Conservation (phyloP, 2,888 invertebrate genomes). For the Drosophila monieri region DNA sequence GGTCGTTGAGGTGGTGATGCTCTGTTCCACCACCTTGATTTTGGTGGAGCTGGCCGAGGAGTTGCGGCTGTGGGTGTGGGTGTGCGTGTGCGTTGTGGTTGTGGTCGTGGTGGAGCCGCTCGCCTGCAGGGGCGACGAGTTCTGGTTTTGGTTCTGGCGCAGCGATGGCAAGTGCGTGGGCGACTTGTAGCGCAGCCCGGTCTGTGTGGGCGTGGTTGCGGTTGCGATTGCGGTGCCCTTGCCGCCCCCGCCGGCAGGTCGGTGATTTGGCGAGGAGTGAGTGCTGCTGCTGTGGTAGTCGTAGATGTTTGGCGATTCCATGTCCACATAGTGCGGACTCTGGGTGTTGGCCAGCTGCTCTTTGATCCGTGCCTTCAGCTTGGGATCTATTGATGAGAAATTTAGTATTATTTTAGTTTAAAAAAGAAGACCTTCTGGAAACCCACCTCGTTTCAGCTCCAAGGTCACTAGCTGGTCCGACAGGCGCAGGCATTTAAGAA, state of each 20-base stretch:
- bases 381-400: constrained; percentile 88
- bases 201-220: constrained; percentile 59
- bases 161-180: constrained; percentile 80
- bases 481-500: constrained; percentile 96
- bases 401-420: no score
- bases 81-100: constrained; percentile 51
- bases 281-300: constrained; percentile 78
- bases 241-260: constrained; percentile 32
- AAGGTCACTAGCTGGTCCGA: constrained; percentile 95
- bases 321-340: constrained; percentile 85
- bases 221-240: constrained; percentile 57
- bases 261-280: constrained; percentile 65
- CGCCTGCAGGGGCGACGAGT: constrained; percentile 52
- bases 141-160: constrained; percentile 51
- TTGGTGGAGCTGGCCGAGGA: constrained; percentile 81
- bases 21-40: constrained; percentile 77
- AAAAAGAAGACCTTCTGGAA: constrained; percentile 85
- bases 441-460: constrained; percentile 94
- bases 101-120: constrained; percentile 43
- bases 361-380: constrained; percentile 92
- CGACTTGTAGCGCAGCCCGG: constrained; percentile 75
- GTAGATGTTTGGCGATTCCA: constrained; percentile 85
- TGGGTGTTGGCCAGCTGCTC: constrained; percentile 88
- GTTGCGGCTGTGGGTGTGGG: constrained; percentile 78
- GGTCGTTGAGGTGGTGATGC: constrained; percentile 59